Percentiles rank a stretch among this genome's conserved stretches.
phyloP scores from a whole-genome alignment of 2,797 vertebrate genomes.

The Avahi laniger region DNA sequence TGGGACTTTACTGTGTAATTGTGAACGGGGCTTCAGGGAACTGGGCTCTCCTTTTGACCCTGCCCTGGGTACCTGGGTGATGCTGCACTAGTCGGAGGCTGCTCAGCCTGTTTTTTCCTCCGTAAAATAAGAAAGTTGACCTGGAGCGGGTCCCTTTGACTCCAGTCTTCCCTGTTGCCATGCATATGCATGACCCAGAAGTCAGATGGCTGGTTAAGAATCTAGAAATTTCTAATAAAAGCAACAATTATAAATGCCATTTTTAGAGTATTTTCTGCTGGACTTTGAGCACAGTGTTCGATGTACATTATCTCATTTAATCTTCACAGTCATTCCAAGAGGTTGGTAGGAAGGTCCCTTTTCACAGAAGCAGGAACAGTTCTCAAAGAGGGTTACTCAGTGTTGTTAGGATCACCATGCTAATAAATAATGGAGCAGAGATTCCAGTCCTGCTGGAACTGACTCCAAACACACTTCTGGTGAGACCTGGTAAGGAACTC shows the following conservation, averaged over 20 bases:
- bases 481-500: neutral
- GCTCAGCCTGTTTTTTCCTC: neutral
- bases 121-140: neutral
- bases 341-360: neutral
- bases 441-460: neutral
- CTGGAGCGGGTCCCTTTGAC: neutral
- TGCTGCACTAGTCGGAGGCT: neutral
- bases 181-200: neutral
- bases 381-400: neutral
- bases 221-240: neutral
- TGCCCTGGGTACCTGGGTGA: neutral
- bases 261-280: neutral
- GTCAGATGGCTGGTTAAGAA: neutral
- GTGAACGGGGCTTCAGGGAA: neutral
- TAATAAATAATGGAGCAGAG: neutral
- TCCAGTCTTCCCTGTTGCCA: neutral
- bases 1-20: neutral
- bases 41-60: neutral
- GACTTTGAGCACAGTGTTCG: neutral
- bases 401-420: neutral
- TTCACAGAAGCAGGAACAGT: neutral
- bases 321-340: neutral
- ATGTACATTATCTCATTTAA: neutral
- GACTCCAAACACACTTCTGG: neutral
- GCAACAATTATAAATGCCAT: neutral